Base-by-base conservation (phyloP, 2,113 vertebrate genomes). In the Oceanites oceanicus region DNA sequence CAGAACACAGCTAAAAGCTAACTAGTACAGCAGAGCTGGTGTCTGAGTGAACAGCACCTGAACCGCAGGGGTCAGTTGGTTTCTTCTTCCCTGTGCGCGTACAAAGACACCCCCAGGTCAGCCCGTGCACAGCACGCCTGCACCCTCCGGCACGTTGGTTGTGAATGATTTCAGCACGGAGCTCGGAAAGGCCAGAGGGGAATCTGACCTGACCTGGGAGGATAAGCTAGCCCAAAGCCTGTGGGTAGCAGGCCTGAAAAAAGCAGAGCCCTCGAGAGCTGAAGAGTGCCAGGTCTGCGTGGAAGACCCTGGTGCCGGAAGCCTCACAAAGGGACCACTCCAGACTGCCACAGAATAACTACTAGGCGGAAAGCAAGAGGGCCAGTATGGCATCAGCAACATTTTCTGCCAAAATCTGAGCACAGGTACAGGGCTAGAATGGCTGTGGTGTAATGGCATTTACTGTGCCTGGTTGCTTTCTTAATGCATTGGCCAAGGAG, bases 61-160 rank as follows among this genome's bases (percentile, higher is more conserved):
- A 38, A 11, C 27, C 0, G 1, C 34, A 7, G 40, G 18, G 20
- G 7, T 14, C 8, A 14, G 47, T 1, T 2, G 3, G 2, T 15
- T 50, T 30, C 25, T 5, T 6, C 52, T n/a, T 32, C 61, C 40
- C 53, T 7, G 2, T 1, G 6, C 13, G 4, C 1, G 7, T 0
- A 6, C 7, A 34, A 27, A 23, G 7, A 4, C 45, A 30, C 12
- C 3, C 4, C 5, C 20, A 4, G n/a, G 45, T 2, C 52, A 36
- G 25, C 21, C 4, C 5, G 26, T 1, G 18, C 26, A 1, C 36
- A 18, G 62, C 27, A 5, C 3, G 4, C 16, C 32, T 2, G 49
- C 32, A 3, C 11, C 40, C n/a, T 18, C 56, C 2, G 3, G 34
- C 45, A 40, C 3, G 3, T 1, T 4, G 30, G 16, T 3, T 14